phyloP scores from a whole-genome alignment of 1,140 invertebrate genomes.

The Homalodisca vitripennis region DNA sequence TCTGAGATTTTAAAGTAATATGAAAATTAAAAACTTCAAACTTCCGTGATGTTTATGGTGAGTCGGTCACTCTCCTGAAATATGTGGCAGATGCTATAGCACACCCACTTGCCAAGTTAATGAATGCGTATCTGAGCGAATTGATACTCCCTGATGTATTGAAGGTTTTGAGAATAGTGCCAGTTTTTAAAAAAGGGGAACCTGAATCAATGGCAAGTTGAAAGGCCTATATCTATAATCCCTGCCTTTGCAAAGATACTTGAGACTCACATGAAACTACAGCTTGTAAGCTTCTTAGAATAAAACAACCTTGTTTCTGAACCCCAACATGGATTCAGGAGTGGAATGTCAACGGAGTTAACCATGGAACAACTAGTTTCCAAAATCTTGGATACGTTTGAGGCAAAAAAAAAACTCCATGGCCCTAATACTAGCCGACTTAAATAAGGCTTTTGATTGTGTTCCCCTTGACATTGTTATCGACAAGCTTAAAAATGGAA shows the following conservation, averaged over 20 bases:
- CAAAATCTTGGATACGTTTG: neutral
- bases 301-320: neutral
- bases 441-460: no score
- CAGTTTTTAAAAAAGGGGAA: slow-evolving; percentile 12
- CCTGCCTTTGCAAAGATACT: neutral
- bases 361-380: neutral
- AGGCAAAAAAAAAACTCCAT: neutral
- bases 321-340: neutral
- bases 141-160: neutral
- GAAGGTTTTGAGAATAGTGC: slow-evolving; percentile 15
- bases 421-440: neutral
- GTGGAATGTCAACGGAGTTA: no score
- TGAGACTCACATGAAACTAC: neutral
- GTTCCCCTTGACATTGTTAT: no score
- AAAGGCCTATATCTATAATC: neutral
- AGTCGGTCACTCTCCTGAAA: slow-evolving; percentile 4
- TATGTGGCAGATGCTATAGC: slow-evolving; percentile 1
- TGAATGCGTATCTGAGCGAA: neutral
- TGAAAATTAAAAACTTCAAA: neutral
- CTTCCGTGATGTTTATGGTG: neutral
- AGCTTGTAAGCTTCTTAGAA: neutral
- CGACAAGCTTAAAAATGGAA: neutral
- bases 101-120: no score
- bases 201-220: neutral
- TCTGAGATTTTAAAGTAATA: neutral